Percentiles rank a stretch among this genome's conserved stretches.
phyloP scores from a whole-genome alignment of 2,113 vertebrate species.

The Pelecanoides urinatrix region DNA sequence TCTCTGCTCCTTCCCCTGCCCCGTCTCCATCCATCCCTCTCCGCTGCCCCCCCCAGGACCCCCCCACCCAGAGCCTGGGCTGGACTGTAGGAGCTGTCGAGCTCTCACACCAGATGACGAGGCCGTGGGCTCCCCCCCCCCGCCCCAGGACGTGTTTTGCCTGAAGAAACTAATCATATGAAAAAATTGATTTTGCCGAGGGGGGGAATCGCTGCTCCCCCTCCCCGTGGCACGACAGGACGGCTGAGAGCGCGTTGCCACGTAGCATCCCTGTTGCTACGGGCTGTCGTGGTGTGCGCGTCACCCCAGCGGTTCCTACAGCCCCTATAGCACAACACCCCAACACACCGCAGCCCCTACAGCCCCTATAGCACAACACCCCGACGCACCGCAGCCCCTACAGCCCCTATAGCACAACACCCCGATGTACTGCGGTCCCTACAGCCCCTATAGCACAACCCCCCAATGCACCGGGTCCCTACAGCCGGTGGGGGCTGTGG shows the following conservation, averaged over 20 bases:
- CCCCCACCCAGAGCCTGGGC: background rate
- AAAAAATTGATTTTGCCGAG: background rate
- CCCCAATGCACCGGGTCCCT: accelerated
- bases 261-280: background rate
- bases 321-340: background rate
- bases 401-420: background rate
- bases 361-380: background rate
- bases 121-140: accelerated
- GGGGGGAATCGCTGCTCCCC: background rate
- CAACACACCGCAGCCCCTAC: background rate
- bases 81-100: background rate
- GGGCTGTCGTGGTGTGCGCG: background rate
- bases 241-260: background rate
- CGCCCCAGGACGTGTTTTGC: background rate
- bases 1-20: background rate
- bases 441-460: background rate
- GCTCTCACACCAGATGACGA: background rate
- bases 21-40: background rate
- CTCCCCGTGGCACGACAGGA: background rate
- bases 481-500: background rate
- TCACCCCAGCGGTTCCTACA: background rate
- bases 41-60: no score
- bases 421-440: accelerated
- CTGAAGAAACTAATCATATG: background rate
- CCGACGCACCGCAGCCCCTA: background rate